phyloP scores from a whole-genome alignment of 2,888 invertebrate species.

The Hemaris fuciformis region DNA sequence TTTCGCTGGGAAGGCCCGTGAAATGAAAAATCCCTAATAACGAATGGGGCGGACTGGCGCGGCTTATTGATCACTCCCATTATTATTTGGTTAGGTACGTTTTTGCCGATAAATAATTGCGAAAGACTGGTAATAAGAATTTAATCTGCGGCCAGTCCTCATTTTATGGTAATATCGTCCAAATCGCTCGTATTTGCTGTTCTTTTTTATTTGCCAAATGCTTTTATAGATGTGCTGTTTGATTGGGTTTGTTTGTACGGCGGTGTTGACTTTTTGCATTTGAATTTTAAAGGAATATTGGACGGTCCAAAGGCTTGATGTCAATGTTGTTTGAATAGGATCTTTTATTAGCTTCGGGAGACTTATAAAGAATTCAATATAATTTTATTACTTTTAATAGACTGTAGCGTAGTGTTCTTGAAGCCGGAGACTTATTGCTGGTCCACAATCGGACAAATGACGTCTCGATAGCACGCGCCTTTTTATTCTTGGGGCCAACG shows the following conservation, averaged over 20 bases:
- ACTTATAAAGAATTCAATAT: too few species aligned
- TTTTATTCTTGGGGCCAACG: too few species aligned
- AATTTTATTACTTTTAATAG: too few species aligned
- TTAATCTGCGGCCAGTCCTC: constrained; percentile 32
- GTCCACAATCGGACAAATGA: too few species aligned
- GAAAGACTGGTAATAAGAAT: constrained; percentile 33
- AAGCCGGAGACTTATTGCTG: too few species aligned
- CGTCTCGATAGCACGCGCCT: too few species aligned
- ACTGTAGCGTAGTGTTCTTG: too few species aligned
- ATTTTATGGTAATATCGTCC: constrained; percentile 20
- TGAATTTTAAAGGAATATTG: not conserved
- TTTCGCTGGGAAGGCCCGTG: constrained; percentile 23
- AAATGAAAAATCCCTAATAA: constrained; percentile 50
- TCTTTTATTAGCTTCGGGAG: not conserved
- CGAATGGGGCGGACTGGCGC: constrained; percentile 34
- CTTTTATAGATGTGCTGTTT: not conserved
- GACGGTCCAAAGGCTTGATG: not conserved
- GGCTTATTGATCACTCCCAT: constrained; percentile 48
- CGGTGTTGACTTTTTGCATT: not conserved
- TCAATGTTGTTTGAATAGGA: not conserved
- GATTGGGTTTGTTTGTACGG: not conserved
- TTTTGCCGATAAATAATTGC: constrained; percentile 37
- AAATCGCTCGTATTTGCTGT: constrained; percentile 7
- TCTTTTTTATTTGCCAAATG: constrained; percentile 13
- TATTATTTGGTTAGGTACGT: constrained; percentile 48